phyloP scores from a whole-genome alignment of 2,797 vertebrate genomes.

The Echiichthys vipera region DNA sequence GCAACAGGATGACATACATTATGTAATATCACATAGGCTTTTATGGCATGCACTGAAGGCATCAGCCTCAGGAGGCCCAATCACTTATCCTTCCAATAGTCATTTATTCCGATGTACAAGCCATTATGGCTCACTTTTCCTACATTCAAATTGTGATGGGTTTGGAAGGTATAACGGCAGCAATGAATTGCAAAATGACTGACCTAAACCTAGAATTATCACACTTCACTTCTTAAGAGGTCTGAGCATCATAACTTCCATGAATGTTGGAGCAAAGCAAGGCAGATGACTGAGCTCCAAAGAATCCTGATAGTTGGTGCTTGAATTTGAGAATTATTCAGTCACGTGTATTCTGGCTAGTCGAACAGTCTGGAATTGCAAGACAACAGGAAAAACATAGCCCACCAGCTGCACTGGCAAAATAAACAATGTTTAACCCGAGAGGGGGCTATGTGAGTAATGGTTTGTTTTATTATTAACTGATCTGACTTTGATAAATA shows the following conservation, averaged over 20 bases:
- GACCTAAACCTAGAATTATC: constrained; percentile 18
- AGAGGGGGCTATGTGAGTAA: background rate
- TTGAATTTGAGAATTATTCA: constrained; percentile 34
- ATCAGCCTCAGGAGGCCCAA: background rate
- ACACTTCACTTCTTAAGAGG: background rate
- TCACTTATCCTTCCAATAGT: background rate
- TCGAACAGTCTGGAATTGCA: constrained; percentile 18
- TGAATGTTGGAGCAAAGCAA: background rate
- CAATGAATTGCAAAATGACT: background rate
- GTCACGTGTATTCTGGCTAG: constrained; percentile 21
- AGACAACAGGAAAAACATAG: constrained; percentile 20
- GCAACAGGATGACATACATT: background rate
- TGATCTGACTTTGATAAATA: constrained; percentile 1
- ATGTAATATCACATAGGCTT: background rate
- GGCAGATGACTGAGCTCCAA: constrained; percentile 15
- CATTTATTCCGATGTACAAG: background rate
- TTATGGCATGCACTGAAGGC: background rate
- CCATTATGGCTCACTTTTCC: constrained; percentile 16
- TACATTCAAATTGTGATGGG: background rate
- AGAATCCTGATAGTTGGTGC: constrained; percentile 6
- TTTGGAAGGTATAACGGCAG: background rate
- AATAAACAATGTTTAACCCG: background rate
- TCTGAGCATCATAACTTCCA: background rate
- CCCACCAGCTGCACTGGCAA: constrained; percentile 12
- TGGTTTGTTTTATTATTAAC: background rate